A percentile compares a stretch with the other conserved stretches of the same genome.
These are phyloP conservation scores for Gymnarchus niloticus DNA, from an alignment of 2,113 vertebrate genomes.

Conservation along the genomic window DNA sequence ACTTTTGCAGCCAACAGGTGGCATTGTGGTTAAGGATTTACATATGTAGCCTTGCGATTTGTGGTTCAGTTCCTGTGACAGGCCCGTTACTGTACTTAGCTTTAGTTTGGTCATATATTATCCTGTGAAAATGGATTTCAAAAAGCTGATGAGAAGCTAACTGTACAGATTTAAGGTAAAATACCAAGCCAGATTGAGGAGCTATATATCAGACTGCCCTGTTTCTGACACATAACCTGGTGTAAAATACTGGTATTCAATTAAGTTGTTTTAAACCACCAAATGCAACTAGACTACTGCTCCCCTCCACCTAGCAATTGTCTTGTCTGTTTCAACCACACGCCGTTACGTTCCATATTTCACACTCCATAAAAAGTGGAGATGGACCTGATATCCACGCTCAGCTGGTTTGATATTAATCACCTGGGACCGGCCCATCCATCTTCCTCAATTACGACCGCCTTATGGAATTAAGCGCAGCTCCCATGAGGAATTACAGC, in stretches of 20 bases:
- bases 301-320: not conserved
- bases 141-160: not conserved
- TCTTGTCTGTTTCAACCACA: not conserved
- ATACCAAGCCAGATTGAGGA: not conserved
- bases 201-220: not conserved
- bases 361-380: slow-evolving; percentile 9
- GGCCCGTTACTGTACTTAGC: not conserved
- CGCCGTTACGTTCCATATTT: not conserved
- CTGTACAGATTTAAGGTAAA: not conserved
- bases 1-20: not conserved
- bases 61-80: not conserved
- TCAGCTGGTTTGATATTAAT: slow-evolving; percentile 17
- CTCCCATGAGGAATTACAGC: not conserved
- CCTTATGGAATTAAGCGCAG: slow-evolving; percentile 1
- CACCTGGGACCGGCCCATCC: not conserved
- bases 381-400: not conserved
- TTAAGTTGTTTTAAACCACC: not conserved
- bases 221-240: not conserved
- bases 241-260: not conserved
- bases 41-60: not conserved
- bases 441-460: slow-evolving; percentile 13
- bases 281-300: not conserved
- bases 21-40: not conserved
- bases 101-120: not conserved
- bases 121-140: not conserved